Conservation (phyloP, 2,113 vertebrate species). For the Zeus faber region DNA sequence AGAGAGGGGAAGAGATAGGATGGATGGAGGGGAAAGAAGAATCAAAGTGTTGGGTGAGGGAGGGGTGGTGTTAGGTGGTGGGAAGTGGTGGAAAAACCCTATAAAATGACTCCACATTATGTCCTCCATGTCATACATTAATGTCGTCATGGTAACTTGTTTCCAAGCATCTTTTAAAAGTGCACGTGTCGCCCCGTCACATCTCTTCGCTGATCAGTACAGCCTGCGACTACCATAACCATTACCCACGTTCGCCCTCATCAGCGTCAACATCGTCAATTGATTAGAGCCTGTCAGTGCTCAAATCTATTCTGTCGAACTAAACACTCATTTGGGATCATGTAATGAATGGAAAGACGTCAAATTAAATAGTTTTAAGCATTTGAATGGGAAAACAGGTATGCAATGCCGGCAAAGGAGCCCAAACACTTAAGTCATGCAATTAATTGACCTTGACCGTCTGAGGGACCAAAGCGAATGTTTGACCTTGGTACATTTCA, state of each 20-base stretch:
- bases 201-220: neutral
- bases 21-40: neutral
- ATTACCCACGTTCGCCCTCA: neutral
- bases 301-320: too few species aligned
- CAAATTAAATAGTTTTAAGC: too few species aligned
- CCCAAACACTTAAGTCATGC: too few species aligned
- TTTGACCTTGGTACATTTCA: too few species aligned
- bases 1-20: neutral
- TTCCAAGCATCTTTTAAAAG: neutral
- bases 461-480: too few species aligned
- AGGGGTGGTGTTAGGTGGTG: neutral
- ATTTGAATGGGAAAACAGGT: too few species aligned
- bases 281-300: neutral
- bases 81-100: neutral
- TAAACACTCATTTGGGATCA: too few species aligned
- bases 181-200: neutral
- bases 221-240: neutral
- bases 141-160: neutral
- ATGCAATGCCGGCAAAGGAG: too few species aligned
- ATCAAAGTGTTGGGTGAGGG: neutral
- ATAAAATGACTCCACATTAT: neutral
- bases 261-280: neutral
- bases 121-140: neutral
- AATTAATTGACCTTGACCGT: too few species aligned
- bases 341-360: too few species aligned